These are phyloP conservation scores for Chloromyia formosa DNA, from an alignment of 2,888 invertebrate genomes.

Conservation along the genomic window DNA sequence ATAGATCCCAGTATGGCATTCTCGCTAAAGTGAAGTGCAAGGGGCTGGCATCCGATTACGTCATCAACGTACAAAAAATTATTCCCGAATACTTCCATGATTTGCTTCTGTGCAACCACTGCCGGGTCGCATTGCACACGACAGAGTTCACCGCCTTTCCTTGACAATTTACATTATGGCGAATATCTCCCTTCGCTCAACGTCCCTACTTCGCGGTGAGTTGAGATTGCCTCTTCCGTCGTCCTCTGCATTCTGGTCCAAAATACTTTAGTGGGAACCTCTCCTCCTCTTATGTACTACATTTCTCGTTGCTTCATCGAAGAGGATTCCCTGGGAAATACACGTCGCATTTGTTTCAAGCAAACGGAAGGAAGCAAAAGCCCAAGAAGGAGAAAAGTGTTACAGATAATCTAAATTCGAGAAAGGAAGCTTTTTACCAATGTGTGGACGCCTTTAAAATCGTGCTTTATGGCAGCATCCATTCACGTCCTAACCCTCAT, in stretches of 20 bases:
- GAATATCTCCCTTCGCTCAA: neutral
- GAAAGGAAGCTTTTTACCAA: too few species aligned
- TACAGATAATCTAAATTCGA: too few species aligned
- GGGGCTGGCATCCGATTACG: neutral
- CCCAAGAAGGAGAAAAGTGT: too few species aligned
- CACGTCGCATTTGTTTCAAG: too few species aligned
- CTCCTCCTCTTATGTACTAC: neutral
- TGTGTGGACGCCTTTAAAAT: too few species aligned
- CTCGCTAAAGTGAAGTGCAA: neutral
- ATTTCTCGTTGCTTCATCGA: neutral
- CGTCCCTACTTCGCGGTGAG: neutral
- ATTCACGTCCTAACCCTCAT: neutral
- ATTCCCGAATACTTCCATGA: neutral
- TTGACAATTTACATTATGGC: conserved; percentile 29
- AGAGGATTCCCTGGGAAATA: neutral
- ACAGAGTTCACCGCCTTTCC: conserved; percentile 40
- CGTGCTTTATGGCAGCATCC: neutral
- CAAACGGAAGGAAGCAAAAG: too few species aligned
- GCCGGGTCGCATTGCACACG: conserved; percentile 21
- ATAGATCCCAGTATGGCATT: neutral
- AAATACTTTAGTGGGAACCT: neutral
- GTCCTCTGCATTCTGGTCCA: neutral
- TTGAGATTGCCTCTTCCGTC: neutral
- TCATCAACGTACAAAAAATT: conserved; percentile 14
- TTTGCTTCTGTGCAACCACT: neutral